Base-by-base conservation (phyloP, 2,888 invertebrate genomes). In the Nemotelus nigrinus region DNA sequence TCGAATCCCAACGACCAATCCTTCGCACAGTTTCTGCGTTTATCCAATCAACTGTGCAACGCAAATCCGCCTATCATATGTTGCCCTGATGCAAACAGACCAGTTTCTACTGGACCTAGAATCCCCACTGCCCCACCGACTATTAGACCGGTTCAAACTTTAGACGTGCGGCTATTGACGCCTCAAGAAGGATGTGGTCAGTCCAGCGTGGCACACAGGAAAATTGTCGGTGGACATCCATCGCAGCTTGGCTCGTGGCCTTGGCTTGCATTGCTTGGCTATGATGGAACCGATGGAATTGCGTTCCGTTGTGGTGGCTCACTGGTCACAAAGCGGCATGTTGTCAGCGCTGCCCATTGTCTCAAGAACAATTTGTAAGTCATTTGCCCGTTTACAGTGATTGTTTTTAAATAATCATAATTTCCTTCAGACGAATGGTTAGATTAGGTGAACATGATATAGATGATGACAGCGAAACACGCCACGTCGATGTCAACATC, bases 191-290 rank as follows among this genome's bases (percentile, higher is more conserved):
- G 90, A 0, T 95, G 95, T 81, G 95, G 95, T 0, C 53, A 60
- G 43, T 58, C 70, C 4, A 43, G 47, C 4, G 53, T 70, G 39
- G 4, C 60, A 1, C 70, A 70, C 43, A 70, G 70, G 7, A 77
- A 64, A 48, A 90, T 95, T 2, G 94, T 96, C 0, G 94, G 93
- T 4, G 96, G 96, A 0, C 85, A 89, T 0, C 89, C 91, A 6
- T 92, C 94, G 3, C 87, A 89, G 71, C 86, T 91, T 79, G 94
- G 93, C 41, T 91, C 92, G 72, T 95, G 94, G 91, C 95, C 95
- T 0, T 96, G 95, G 94, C 90, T 94, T 81, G 91, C 91, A 0
- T 89, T 92, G 2, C 86, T 95, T 55, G 95, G 94, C 0, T 95
- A 93, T 84, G 89, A 87, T 80, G 86, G 85, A 77, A 86, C 87